A percentile compares a stretch with the other conserved stretches of the same genome.
These are phyloP conservation scores for Motacilla alba DNA, from an alignment of 2,113 vertebrate genomes.

Conservation along the genomic window DNA sequence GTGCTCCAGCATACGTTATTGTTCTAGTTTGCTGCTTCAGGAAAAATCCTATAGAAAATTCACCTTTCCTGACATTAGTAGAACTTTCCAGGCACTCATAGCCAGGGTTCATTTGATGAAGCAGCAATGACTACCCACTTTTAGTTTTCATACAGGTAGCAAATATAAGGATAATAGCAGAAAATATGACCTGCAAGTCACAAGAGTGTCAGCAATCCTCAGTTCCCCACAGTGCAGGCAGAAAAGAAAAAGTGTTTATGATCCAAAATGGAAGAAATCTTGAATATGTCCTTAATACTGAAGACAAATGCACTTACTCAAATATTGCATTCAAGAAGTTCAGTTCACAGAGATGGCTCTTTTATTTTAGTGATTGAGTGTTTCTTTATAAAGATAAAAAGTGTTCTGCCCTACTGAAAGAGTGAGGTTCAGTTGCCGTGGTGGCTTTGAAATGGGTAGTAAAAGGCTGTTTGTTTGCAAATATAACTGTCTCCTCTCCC, in stretches of 20 bases:
- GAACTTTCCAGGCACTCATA: neutral
- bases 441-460: neutral
- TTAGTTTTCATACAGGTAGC: neutral
- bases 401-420: neutral
- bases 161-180: neutral
- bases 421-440: neutral
- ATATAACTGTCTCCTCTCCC: neutral
- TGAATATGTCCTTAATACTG: neutral
- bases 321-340: neutral
- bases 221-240: neutral
- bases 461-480: neutral
- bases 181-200: neutral
- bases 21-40: neutral
- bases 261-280: neutral
- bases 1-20: conserved; percentile 26
- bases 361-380: neutral
- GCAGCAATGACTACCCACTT: neutral
- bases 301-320: neutral
- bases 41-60: neutral
- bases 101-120: neutral
- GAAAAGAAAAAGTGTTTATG: neutral
- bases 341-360: neutral
- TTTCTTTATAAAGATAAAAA: neutral
- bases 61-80: neutral
- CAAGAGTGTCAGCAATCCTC: neutral